A percentile compares a stretch with the other conserved stretches of the same genome.
phyloP scores from a whole-genome alignment of 2,113 vertebrate genomes.

The Pteronura brasiliensis region DNA sequence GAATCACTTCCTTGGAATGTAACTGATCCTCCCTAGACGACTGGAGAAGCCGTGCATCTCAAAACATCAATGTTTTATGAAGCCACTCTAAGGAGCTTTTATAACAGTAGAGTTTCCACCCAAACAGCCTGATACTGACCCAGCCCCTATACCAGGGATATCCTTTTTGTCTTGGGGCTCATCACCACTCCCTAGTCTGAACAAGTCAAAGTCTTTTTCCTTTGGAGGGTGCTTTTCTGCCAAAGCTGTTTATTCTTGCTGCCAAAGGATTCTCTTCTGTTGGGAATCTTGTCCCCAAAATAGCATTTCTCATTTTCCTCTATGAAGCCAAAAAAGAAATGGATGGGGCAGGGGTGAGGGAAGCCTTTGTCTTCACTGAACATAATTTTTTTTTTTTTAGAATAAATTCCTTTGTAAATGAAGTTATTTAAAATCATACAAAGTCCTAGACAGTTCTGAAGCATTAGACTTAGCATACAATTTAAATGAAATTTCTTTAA shows the following conservation, averaged over 20 bases:
- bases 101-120: background rate
- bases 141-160: background rate
- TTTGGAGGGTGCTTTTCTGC: background rate
- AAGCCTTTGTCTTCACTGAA: background rate
- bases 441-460: background rate
- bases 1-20: background rate
- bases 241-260: background rate
- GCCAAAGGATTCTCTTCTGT: conserved; percentile 43
- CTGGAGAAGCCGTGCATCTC: background rate
- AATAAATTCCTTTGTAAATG: conserved; percentile 32
- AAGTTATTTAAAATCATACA: conserved; percentile 34
- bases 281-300: conserved; percentile 34
- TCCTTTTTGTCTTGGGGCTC: background rate
- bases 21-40: background rate
- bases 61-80: background rate
- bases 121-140: background rate
- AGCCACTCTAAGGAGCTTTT: background rate
- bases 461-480: background rate
- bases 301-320: conserved; percentile 8
- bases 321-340: background rate
- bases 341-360: rapidly evolving
- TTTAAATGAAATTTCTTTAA: background rate
- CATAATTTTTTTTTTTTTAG: conserved; percentile 12
- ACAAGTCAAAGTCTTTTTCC: background rate
- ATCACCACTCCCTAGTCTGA: conserved; percentile 4